Evolutionary conservation across 2,888 invertebrate species (phyloP), one percentile per base, ranked within the genome.

Genomic region (Lithosia quadra): DNA sequence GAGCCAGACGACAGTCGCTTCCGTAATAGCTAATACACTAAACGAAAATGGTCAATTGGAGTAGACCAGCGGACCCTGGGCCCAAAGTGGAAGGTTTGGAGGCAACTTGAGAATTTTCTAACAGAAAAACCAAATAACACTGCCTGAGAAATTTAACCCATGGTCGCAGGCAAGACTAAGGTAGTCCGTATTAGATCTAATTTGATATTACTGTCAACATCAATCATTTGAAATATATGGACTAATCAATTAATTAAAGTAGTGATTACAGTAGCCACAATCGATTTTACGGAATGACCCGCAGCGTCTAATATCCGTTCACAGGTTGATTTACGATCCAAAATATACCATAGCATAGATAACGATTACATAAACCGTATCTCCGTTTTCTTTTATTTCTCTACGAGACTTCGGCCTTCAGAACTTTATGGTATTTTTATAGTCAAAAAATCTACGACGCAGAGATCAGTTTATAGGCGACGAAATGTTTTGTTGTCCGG

Each of bases 401-500:
- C 11, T 24, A 24, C 39, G 34, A 68, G 57, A 68, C 18, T 39
- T n/a, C 36, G 53, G 11, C 69, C 55, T 68, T 67, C 21, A 21
- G 43, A 60, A 53, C 63, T 68, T 64, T 67, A 59, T 71, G n/a
- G 28, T 49, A 65, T 56, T 70, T 69, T 67, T 67, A 66, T 59
- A 55, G 33, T 33, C 39, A 73, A 63, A 71, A 75, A 71, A 49
- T 70, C 72, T 69, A 66, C 60, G n/a, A 68, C 28, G 62, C 59
- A 64, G 36, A 61, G 55, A 18, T 43, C 60, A 71, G 55, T 78
- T 78, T 76, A 76, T 60, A 64, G 66, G 22, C 73, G 22, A 13
- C 39, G 24, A 69, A 74, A 76, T 67, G 68, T 71, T 78, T 73
- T 77, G 73, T 67, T 69, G 77, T 63, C 64, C 58, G 65, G 69